Conservation (phyloP, 2,888 invertebrate species). For the Ramazzottius varieornatus region DNA sequence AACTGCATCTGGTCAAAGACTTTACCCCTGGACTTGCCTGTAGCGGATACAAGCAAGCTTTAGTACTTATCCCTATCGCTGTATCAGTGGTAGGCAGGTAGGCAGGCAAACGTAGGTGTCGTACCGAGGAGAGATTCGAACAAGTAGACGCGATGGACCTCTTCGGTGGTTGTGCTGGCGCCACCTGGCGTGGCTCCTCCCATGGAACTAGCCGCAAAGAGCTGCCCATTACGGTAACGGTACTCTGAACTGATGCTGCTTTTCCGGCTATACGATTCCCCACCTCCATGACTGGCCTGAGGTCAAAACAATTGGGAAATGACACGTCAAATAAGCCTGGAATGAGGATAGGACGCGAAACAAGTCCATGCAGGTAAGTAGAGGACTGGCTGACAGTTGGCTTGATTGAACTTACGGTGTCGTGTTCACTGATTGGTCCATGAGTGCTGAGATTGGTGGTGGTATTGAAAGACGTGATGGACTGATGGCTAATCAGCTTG, state of each 20-base stretch:
- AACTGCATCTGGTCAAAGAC: constrained; percentile 98
- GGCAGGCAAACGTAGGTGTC: neutral
- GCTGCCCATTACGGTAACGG: constrained; percentile 51
- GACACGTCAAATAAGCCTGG: too few species aligned
- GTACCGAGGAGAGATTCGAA: constrained; percentile 46
- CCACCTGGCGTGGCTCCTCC: neutral
- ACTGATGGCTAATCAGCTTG: constrained; percentile 1
- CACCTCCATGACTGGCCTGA: too few species aligned
- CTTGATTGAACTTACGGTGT: too few species aligned
- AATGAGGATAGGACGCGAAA: too few species aligned
- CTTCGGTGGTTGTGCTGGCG: neutral
- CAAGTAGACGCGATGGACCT: constrained; percentile 41
- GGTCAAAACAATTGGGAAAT: too few species aligned
- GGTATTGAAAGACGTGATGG: constrained; percentile 1
- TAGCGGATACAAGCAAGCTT: too few species aligned
- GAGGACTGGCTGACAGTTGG: too few species aligned
- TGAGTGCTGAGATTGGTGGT: neutral
- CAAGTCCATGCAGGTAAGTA: too few species aligned
- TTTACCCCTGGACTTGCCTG: constrained; percentile 45
- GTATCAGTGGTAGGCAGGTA: neutral
- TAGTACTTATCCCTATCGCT: too few species aligned
- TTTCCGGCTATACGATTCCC: constrained; percentile 49
- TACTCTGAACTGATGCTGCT: constrained; percentile 61
- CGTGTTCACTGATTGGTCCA: neutral
- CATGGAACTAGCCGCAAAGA: constrained; percentile 42